Evolutionary conservation across 1,140 invertebrate genomes (phyloP), one percentile per base, ranked within the genome.

Genomic region (Diplogasteroides magnus): DNA sequence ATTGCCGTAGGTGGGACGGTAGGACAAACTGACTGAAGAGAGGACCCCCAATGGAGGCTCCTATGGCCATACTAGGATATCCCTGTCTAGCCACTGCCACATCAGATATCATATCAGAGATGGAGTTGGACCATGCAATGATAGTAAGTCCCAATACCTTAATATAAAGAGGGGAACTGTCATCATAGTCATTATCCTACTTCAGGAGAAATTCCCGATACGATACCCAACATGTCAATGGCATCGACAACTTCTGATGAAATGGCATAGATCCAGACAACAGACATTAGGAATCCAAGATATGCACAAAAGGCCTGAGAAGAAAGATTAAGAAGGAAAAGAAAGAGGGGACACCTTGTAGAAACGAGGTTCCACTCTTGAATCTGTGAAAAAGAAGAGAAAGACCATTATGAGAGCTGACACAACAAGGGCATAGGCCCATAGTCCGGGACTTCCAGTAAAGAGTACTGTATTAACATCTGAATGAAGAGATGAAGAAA

Each of bases 41-140:
- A 14, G 89, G 89, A 58, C 88, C 89, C 48, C 89, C 89, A 77
- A 89, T 89, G 72, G 88, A 89, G 1, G 89, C 89, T 1, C 88
- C 86, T 72, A 89, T 88, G 1, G 87, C 89, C 88, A 89, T 90
- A 68, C 88, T 83, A 0, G 89, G 87, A 79, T 86, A 88, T 3
- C 89, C 89, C 77, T 86, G 86, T 68, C 85, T 84, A 2, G 89
- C 88, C 77, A 89, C 87, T 23, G 87, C 78, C 1, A 87, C 79
- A 76, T 90, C 88, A 1, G 89, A 86, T 73, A 90, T 87, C 19
- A 89, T 84, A 86, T 90, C 89, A 75, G 88, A 87, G 61, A 90
- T 83, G 80, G 87, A 88, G 81, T 90, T 90, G 31, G 88, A 88
- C 89, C 88, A 90, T 0, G 89, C 88, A 28, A 90, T 84, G 31